phyloP scores from a whole-genome alignment of 2,113 vertebrate species.

The Varanus salvator region DNA sequence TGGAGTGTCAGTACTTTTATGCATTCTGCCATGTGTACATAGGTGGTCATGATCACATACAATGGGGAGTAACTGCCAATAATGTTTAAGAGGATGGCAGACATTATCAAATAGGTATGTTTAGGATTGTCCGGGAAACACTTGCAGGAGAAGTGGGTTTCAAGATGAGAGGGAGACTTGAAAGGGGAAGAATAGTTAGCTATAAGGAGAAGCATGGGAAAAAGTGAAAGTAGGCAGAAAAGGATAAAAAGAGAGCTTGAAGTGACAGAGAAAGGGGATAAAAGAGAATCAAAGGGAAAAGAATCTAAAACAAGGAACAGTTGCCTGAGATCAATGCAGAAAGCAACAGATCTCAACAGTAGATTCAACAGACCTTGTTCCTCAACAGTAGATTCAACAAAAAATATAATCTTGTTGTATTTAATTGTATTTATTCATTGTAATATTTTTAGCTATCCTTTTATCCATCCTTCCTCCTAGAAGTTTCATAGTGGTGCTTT shows the following conservation, averaged over 20 bases:
- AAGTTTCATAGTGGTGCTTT: neutral
- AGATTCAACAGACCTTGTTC: neutral
- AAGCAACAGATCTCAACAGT: neutral
- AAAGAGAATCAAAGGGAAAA: neutral
- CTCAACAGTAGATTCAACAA: neutral
- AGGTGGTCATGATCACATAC: neutral
- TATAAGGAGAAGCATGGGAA: neutral
- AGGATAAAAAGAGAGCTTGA: neutral
- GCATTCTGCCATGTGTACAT: neutral
- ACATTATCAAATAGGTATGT: neutral
- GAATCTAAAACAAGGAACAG: neutral
- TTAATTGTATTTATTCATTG: neutral
- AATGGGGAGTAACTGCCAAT: neutral
- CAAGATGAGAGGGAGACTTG: neutral
- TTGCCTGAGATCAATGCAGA: neutral
- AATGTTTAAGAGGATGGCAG: neutral
- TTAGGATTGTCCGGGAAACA: neutral
- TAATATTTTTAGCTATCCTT: too few species aligned
- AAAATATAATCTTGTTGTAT: neutral
- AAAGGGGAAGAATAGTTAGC: neutral
- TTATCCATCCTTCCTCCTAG: neutral
- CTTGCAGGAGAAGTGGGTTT: neutral
- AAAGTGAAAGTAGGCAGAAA: neutral
- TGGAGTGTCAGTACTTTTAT: neutral
- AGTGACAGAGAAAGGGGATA: neutral